These are phyloP conservation scores for Tipula vernalis DNA, from an alignment of 2,888 invertebrate genomes.

Conservation along the genomic window DNA sequence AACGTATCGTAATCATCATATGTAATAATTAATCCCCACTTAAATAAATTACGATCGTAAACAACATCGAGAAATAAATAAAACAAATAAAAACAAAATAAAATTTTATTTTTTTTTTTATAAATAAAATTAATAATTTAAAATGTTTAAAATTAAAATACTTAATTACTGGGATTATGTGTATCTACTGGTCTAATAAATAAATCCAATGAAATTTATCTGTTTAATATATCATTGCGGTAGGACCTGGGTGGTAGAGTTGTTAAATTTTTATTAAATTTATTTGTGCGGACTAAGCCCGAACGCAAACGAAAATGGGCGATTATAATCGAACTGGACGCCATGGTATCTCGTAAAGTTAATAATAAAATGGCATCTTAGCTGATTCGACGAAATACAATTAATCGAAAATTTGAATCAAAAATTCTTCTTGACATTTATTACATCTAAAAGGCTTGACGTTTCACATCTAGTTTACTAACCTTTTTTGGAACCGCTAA, in stretches of 20 bases:
- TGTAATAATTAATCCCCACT: not conserved
- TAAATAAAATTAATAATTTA: not conserved
- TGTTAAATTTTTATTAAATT: not conserved
- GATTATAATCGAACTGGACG: not conserved
- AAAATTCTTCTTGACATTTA: too few species aligned
- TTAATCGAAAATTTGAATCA: not conserved
- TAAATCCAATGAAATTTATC: not conserved
- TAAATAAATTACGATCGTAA: not conserved
- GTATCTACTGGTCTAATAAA: not conserved
- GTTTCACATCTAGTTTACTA: too few species aligned
- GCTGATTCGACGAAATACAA: not conserved
- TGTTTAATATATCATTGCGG: not conserved
- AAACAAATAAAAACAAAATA: not conserved
- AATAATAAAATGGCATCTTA: too few species aligned
- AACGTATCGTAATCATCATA: not conserved
- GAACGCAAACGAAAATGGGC: not conserved
- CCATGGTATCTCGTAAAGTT: not conserved
- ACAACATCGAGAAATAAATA: not conserved
- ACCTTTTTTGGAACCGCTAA: too few species aligned
- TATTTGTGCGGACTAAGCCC: not conserved
- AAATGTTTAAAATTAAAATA: not conserved
- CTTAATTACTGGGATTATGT: not conserved
- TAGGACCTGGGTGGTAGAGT: not conserved
- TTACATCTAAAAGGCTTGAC: too few species aligned
- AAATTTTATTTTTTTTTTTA: not conserved